Evolutionary conservation across 2,113 vertebrate genomes (phyloP).

Genomic region (Pollachius pollachius): DNA sequence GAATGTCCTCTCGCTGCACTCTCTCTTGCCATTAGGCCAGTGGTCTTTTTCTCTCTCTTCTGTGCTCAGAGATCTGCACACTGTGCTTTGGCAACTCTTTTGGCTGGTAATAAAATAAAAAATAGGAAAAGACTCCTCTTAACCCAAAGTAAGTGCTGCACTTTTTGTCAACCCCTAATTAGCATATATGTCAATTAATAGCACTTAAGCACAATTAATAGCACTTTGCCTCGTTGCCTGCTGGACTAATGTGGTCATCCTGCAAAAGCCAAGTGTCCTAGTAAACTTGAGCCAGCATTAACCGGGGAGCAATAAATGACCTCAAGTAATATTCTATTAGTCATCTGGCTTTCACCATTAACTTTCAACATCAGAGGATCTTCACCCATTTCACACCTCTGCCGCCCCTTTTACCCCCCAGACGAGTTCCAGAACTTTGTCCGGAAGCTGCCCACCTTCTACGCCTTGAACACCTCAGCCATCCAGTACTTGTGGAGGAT

Average conservation of each 20-base stretch:
- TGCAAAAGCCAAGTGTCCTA: constrained; percentile 5
- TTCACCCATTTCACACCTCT: not conserved
- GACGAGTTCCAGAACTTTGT: constrained; percentile 81
- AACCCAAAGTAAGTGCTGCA: constrained; percentile 34
- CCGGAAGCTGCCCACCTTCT: constrained; percentile 74
- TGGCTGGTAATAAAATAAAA: constrained; percentile 31
- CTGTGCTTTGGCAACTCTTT: constrained; percentile 26
- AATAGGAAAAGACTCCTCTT: not conserved
- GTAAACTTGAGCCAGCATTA: too few species aligned
- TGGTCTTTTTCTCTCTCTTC: not conserved
- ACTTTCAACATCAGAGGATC: too few species aligned
- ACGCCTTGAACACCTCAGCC: constrained; percentile 76
- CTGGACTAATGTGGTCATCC: constrained; percentile 6
- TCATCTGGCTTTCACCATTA: too few species aligned
- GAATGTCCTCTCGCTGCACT: not conserved
- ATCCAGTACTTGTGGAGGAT: constrained; percentile 78
- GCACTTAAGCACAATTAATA: too few species aligned
- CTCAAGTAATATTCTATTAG: too few species aligned
- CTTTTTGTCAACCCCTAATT: constrained; percentile 34
- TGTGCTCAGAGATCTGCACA: constrained; percentile 6
- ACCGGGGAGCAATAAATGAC: too few species aligned
- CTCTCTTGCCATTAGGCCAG: not conserved
- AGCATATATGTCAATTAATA: constrained; percentile 22
- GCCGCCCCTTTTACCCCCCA: constrained; percentile 34
- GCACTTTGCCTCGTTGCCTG: constrained; percentile 32